Evolutionary conservation across 2,113 vertebrate genomes (phyloP).

Genomic region (Protomyctophum bolini): DNA sequence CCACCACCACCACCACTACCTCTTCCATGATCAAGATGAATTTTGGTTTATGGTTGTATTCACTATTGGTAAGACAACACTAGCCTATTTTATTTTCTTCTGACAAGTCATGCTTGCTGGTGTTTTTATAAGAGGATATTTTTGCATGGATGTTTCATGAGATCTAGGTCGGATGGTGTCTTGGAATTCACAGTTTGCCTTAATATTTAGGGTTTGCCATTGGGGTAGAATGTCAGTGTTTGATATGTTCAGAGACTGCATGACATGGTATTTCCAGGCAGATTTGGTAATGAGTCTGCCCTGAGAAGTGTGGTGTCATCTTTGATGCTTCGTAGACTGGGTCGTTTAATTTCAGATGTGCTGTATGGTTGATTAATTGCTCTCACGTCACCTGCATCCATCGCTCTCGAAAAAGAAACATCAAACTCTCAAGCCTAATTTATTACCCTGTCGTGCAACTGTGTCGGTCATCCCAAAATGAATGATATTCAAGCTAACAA

Average conservation of each 20-base stretch:
- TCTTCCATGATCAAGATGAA: conserved; percentile 60
- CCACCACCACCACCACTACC: conserved; percentile 60
- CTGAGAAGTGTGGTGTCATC: conserved; percentile 60
- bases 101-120: conserved; percentile 58
- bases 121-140: conserved; percentile 53
- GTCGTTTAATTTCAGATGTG: conserved; percentile 42
- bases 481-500: no score
- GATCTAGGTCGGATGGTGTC: conserved; percentile 36
- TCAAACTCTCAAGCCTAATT: conserved; percentile 37
- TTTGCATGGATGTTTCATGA: conserved; percentile 66
- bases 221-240: conserved; percentile 33
- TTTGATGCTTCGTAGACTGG: conserved; percentile 42
- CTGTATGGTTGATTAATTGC: conserved; percentile 34
- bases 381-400: conserved; percentile 49
- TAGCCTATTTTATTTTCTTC: conserved; percentile 49
- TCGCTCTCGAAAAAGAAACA: conserved; percentile 47
- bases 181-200: conserved; percentile 37
- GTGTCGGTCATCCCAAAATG: no score
- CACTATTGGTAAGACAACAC: conserved; percentile 37
- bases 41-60: conserved; percentile 58
- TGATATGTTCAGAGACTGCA: conserved; percentile 54
- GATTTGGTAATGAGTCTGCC: conserved; percentile 57
- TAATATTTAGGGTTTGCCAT: conserved; percentile 23
- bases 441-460: no score
- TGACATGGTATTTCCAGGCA: conserved; percentile 40